Percentiles rank a stretch among this genome's conserved stretches.
These are phyloP conservation scores for Sphaerophoria rueppellii DNA, from an alignment of 2,888 invertebrate species.

Conservation along the genomic window DNA sequence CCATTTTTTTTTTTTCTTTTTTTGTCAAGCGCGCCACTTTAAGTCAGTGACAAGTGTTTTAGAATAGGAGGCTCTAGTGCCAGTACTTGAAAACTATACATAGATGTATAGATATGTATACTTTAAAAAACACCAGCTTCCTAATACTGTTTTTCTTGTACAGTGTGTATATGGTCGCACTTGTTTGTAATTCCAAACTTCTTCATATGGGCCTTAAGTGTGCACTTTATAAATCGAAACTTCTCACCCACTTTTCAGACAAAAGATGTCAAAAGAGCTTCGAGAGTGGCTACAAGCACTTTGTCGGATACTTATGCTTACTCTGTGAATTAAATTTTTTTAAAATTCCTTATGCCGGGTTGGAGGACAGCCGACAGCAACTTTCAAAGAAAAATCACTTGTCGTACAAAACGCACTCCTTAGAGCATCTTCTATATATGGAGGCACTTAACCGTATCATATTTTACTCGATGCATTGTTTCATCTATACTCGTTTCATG, in stretches of 20 bases:
- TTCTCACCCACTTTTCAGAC: constrained; percentile 68
- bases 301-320: constrained; percentile 56
- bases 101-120: not conserved
- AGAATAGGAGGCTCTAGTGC: constrained; percentile 53
- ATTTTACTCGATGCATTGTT: constrained; percentile 11
- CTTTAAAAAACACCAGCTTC: not conserved
- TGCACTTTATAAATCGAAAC: constrained; percentile 60
- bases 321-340: constrained; percentile 55
- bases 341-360: constrained; percentile 47
- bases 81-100: constrained; percentile 36
- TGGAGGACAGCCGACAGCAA: constrained; percentile 16
- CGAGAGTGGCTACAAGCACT: constrained; percentile 59
- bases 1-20: constrained; percentile 37
- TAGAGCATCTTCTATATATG: constrained; percentile 37
- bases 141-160: not conserved
- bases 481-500: not conserved
- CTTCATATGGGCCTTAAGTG: constrained; percentile 43
- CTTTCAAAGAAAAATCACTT: constrained; percentile 48
- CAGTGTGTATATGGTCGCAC: not conserved
- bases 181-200: constrained; percentile 41
- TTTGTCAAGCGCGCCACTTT: constrained; percentile 45
- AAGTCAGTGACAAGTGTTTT: constrained; percentile 57
- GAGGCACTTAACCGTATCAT: constrained; percentile 22
- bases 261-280: constrained; percentile 61
- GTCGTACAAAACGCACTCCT: constrained; percentile 37